Evolutionary conservation across 2,113 vertebrate species (phyloP).

Genomic region (Eolophus roseicapilla): DNA sequence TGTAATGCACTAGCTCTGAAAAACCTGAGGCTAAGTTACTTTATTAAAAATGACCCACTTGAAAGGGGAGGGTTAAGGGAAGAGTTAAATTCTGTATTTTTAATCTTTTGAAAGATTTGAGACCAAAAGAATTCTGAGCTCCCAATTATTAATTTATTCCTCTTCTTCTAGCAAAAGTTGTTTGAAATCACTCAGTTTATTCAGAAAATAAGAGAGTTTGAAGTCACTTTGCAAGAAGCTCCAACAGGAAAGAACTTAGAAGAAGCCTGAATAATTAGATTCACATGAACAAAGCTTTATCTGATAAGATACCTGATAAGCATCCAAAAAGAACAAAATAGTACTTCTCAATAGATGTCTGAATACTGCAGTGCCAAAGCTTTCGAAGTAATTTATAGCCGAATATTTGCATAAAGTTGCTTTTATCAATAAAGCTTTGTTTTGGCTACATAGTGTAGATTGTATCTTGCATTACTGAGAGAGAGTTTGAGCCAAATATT

Average conservation of each 20-base stretch:
- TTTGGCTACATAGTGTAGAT: neutral
- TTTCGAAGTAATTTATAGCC: neutral
- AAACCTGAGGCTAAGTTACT: neutral
- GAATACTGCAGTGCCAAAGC: neutral
- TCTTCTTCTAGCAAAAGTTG: neutral
- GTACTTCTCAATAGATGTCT: slow-evolving; percentile 13
- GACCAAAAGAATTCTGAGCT: neutral
- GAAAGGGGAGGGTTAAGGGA: neutral
- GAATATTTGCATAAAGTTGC: neutral
- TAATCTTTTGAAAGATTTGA: neutral
- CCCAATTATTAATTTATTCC: neutral
- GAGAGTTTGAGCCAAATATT: neutral
- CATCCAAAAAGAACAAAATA: slow-evolving; percentile 2
- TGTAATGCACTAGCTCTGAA: neutral
- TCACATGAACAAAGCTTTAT: slow-evolving; percentile 40
- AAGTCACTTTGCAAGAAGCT: neutral
- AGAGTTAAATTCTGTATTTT: neutral
- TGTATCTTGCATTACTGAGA: neutral
- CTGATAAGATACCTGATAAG: slow-evolving; percentile 32
- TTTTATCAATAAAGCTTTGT: neutral
- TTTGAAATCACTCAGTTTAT: slow-evolving; percentile 10
- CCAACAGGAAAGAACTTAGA: slow-evolving; percentile 27
- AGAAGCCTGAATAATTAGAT: slow-evolving; percentile 50
- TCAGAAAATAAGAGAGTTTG: slow-evolving; percentile 21
- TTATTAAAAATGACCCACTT: neutral